Evolutionary conservation across 2,797 vertebrate species (phyloP).

Genomic region (Ceryle rudis): DNA sequence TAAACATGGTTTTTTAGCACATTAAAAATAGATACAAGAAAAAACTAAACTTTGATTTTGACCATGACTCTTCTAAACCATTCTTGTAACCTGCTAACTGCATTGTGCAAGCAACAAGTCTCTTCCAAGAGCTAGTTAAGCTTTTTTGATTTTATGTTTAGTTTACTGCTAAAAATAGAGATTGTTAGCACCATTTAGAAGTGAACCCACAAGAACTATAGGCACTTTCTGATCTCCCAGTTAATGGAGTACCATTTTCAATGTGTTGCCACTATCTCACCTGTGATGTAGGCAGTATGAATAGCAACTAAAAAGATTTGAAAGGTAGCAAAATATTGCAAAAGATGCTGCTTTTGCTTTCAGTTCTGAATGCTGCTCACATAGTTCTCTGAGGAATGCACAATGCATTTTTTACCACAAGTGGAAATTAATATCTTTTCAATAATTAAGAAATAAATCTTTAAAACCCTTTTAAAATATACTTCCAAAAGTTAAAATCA

Average conservation of each 20-base stretch:
- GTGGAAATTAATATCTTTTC: background rate
- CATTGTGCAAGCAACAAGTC: background rate
- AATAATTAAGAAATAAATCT: background rate
- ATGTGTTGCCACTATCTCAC: background rate
- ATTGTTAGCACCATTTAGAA: background rate
- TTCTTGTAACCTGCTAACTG: background rate
- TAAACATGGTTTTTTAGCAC: background rate
- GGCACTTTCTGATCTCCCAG: background rate
- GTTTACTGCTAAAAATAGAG: background rate
- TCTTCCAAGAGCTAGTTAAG: background rate
- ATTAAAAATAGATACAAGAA: background rate
- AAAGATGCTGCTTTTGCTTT: background rate
- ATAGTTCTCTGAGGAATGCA: background rate
- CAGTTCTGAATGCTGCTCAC: background rate
- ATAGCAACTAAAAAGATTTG: background rate
- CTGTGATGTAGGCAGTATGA: background rate
- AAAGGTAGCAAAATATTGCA: background rate
- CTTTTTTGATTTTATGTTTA: background rate
- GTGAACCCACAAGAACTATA: background rate
- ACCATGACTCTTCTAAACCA: background rate
- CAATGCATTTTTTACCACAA: background rate
- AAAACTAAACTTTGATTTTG: background rate
- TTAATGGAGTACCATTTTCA: background rate
- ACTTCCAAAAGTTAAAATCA: background rate
- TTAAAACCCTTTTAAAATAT: background rate